Conservation (phyloP, 2,888 invertebrate species). For the Pemphredon lugubris region DNA sequence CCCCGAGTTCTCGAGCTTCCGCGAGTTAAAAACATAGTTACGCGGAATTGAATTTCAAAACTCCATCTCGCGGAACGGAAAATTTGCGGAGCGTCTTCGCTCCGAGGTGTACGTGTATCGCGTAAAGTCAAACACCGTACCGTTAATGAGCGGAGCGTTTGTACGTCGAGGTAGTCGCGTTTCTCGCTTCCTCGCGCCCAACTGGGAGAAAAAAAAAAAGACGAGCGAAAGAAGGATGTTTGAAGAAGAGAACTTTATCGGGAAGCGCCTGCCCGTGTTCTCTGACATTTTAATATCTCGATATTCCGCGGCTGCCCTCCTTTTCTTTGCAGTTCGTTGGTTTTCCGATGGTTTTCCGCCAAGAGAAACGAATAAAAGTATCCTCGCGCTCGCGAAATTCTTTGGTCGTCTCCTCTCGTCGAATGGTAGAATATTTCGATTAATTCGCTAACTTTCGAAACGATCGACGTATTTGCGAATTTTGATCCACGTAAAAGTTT, state of each 20-base stretch:
- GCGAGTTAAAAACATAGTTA: too few relatives aligned
- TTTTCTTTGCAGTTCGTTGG: slow-evolving; percentile 9
- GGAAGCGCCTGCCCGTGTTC: neutral
- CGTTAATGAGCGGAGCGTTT: slow-evolving; percentile 1
- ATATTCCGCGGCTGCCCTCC: slow-evolving; percentile 11
- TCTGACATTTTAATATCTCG: slow-evolving; percentile 4
- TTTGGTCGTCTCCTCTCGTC: too few relatives aligned
- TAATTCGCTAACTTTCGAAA: too few relatives aligned
- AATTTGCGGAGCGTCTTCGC: too few relatives aligned
- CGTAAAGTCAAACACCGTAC: neutral
- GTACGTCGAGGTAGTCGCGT: neutral
- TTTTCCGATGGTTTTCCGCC: neutral
- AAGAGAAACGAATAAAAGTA: neutral
- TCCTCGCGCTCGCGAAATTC: neutral
- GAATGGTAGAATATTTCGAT: too few relatives aligned
- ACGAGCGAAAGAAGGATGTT: neutral
- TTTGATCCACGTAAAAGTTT: too few relatives aligned
- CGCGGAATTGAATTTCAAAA: too few relatives aligned
- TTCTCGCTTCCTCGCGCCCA: slow-evolving; percentile 4
- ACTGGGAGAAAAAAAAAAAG: neutral
- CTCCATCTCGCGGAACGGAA: too few relatives aligned
- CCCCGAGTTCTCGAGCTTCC: too few relatives aligned
- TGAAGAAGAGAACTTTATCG: neutral
- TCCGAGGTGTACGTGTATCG: neutral
- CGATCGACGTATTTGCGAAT: too few relatives aligned